These are phyloP conservation scores for Prostheceraeus crozeri DNA, from an alignment of 2,888 invertebrate species.

Conservation along the genomic window DNA sequence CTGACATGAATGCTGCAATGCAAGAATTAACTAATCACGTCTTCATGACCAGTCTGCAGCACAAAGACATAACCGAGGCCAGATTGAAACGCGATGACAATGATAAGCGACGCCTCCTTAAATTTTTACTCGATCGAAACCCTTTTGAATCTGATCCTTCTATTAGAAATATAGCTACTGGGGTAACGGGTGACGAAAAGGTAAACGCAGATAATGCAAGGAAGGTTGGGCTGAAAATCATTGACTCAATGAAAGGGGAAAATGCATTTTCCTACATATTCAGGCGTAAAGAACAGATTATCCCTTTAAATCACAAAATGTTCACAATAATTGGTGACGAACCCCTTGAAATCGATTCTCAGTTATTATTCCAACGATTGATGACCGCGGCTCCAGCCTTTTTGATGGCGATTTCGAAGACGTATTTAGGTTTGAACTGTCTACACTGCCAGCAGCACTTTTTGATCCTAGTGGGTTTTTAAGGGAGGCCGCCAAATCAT, in stretches of 20 bases:
- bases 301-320: not conserved
- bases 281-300: not conserved
- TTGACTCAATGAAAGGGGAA: slow-evolving; percentile 39
- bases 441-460: slow-evolving; percentile 41
- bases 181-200: slow-evolving; percentile 39
- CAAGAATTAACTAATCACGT: slow-evolving; percentile 32
- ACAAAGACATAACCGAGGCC: slow-evolving; percentile 21
- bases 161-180: slow-evolving; percentile 43
- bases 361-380: slow-evolving; percentile 43
- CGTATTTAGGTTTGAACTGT: slow-evolving; percentile 42
- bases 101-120: not conserved
- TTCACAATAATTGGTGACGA: slow-evolving; percentile 25
- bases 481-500: slow-evolving; percentile 41
- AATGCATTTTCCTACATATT: slow-evolving; percentile 7
- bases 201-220: slow-evolving; percentile 42
- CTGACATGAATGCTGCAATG: slow-evolving; percentile 35
- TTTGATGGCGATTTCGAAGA: too few species aligned
- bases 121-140: not conserved
- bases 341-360: slow-evolving; percentile 41
- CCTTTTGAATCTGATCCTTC: not conserved
- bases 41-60: slow-evolving; percentile 39
- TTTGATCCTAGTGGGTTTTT: slow-evolving; percentile 41
- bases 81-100: not conserved
- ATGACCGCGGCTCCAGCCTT: slow-evolving; percentile 39
- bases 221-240: slow-evolving; percentile 38